Evolutionary conservation across 2,888 invertebrate genomes (phyloP), one percentile per base, ranked within the genome.

Genomic region (Sturmia bella): DNA sequence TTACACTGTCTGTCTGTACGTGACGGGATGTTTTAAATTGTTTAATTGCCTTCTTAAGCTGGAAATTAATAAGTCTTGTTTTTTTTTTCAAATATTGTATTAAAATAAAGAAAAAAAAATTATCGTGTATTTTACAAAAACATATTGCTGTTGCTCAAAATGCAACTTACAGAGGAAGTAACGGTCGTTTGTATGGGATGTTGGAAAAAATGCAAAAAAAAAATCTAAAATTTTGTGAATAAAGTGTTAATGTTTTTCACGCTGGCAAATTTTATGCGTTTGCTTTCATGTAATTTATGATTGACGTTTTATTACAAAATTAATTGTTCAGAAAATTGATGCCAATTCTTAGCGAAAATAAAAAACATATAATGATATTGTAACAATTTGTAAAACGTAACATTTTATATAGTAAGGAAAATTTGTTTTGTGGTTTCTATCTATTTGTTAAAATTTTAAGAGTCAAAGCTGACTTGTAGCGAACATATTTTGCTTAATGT

Each of bases 1-100:
- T 61, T 72, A 17, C 39, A 41, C 17, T 59, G 76, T 76, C 80
- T 73, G 77, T 56, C 69, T 72, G 57, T 80, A 89, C 89, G 89
- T 89, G 89, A 89, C 89, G 89, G 89, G 89, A 89, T 89, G 88
- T 89, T 86, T 88, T 87, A 86, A 86, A 87, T 86, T 86, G 86
- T 86, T 87, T 85, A 86, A 87, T 87, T 87, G 87, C 83, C 87
- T 86, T 86, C 82, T 87, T 87, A 85, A 85, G 86, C 85, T 88
- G 86, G 84, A 87, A 87, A 88, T 89, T 88, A 86, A 87, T 88
- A 78, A 82, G 45, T 64, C 85, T 86, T 84, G 41, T 52, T 66
- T 69, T 73, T 80, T 59, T 69, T 12, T 48, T 21, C 15, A 2
- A 52, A 24, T 12, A n/a, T 43, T 45, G 45, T 48, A 21, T 37